phyloP scores from a whole-genome alignment of 64 coral and sea anemone species.

The Dendrophyllia cribrosa region DNA sequence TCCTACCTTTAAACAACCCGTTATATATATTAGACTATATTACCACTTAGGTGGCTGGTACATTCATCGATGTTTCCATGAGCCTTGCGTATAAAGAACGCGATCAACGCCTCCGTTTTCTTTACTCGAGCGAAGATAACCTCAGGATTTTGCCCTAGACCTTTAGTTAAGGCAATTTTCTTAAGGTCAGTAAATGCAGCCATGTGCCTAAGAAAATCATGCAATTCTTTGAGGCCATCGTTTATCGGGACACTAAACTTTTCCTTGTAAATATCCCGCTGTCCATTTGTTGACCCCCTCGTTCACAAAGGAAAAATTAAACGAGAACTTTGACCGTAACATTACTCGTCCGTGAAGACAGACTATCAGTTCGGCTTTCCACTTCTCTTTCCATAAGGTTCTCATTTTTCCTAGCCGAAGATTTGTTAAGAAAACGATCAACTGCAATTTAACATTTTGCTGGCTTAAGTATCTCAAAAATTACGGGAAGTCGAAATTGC shows the following conservation, averaged over 20 bases:
- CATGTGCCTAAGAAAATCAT: constrained; percentile 48
- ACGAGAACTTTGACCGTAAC: constrained; percentile 38
- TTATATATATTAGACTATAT: neutral
- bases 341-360: neutral
- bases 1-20: constrained; percentile 43
- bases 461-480: no score
- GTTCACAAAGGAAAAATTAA: constrained; percentile 49
- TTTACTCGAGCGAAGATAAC: constrained; percentile 37
- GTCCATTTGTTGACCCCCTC: constrained; percentile 21
- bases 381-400: neutral
- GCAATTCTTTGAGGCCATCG: constrained; percentile 27
- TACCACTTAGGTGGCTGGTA: constrained; percentile 34
- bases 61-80: constrained; percentile 48
- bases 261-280: constrained; percentile 48
- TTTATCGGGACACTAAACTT: constrained; percentile 60
- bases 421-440: no score
- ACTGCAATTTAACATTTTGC: no score
- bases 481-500: no score
- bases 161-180: constrained; percentile 46
- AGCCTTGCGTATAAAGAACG: constrained; percentile 41
- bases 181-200: constrained; percentile 52
- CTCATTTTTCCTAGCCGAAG: no score
- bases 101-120: constrained; percentile 41
- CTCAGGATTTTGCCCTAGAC: constrained; percentile 45
- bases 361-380: neutral